Evolutionary conservation across 2,113 vertebrate genomes (phyloP), one percentile per base, ranked within the genome.

Genomic region (Hylia prasina): DNA sequence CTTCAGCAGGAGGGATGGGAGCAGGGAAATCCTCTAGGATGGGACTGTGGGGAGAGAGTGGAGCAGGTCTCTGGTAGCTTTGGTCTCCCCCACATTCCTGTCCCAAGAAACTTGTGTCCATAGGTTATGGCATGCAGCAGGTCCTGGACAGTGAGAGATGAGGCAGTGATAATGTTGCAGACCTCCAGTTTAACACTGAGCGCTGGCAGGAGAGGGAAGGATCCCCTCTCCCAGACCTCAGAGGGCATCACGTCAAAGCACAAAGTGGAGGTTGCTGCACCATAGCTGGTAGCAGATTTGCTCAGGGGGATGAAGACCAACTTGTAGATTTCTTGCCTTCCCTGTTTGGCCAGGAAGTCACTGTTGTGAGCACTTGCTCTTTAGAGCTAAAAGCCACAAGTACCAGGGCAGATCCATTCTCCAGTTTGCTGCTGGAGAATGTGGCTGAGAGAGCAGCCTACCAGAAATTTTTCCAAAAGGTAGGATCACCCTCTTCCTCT

Each of bases 11-110:
- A 87, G 28, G 13, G 44, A 11, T 19, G 35, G 33, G 13, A 87
- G 24, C 2, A 2, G 66, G 40, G 27, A 73, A 76, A 51, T 6
- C 30, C 21, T 56, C 0, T 0, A 47, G 14, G 10, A 18, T 66
- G 53, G 42, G 24, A 82, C 11, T 28, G 28, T 37, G 35, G 70
- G 11, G 15, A 80, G 21, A 77, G 33, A 5, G 28, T 27, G 45
- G 28, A 77, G 39, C 24, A 40, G 10, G 9, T 30, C 25, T 61
- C 37, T 30, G 6, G 21, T 23, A 53, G 50, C 12, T 35, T 86
- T 86, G n/a, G 23, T 60, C 2, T 72, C 21, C 33, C 8, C 1
- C 10, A 15, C 1, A 4, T 63, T 66, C 56, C 20, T 0, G 0
- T 54, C 23, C 1, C 2, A 79, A 39, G 10, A 28, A 66, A 23